These are phyloP conservation scores for Chrysemys picta DNA, from an alignment of 2,113 vertebrate species.

Conservation along the genomic window DNA sequence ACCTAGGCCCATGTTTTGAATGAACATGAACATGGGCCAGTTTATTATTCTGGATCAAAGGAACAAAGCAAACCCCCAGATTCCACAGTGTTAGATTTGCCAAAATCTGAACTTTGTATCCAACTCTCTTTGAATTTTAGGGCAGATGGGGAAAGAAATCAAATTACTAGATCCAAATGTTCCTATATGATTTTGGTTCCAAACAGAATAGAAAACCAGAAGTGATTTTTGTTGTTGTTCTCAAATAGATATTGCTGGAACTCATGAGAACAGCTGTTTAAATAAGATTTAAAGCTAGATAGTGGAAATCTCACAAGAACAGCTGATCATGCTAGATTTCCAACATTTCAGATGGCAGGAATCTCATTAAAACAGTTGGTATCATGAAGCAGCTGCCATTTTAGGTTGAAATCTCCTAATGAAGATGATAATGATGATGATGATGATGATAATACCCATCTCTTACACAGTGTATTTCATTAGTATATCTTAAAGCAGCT, in stretches of 20 bases:
- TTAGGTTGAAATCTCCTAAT: background rate
- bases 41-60: conserved; percentile 54
- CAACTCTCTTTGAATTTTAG: background rate
- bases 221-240: background rate
- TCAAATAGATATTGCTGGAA: background rate
- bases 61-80: conserved; percentile 25
- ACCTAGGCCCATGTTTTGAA: conserved; percentile 35
- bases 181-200: background rate
- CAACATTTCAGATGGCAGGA: background rate
- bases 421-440: background rate
- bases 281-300: background rate
- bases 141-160: background rate
- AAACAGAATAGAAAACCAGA: background rate
- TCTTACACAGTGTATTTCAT: no score
- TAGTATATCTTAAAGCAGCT: no score
- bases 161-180: background rate
- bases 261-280: background rate
- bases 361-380: background rate
- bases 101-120: conserved; percentile 58
- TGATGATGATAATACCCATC: no score
- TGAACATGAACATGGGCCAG: conserved; percentile 28
- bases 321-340: background rate
- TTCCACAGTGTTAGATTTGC: conserved; percentile 35
- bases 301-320: background rate
- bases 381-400: background rate